Percentiles rank a stretch among this genome's conserved stretches.
These are phyloP conservation scores for Eretmochelys imbricata DNA, from an alignment of 2,113 vertebrate genomes.

Conservation along the genomic window DNA sequence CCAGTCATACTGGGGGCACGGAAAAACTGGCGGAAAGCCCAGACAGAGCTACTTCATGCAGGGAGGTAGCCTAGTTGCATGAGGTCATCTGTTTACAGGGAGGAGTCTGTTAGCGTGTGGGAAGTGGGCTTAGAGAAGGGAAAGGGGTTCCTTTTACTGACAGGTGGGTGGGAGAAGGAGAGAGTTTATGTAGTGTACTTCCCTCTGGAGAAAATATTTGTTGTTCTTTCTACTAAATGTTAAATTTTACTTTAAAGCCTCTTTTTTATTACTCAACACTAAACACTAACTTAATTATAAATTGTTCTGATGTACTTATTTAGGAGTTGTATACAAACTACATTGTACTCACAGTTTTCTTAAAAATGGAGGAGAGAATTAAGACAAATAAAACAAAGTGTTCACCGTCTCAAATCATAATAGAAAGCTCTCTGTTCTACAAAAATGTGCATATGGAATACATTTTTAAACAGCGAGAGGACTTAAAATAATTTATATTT, in stretches of 20 bases:
- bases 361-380: not conserved
- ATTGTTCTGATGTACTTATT: not conserved
- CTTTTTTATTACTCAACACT: not conserved
- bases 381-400: not conserved
- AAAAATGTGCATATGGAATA: not conserved
- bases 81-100: slow-evolving; percentile 46
- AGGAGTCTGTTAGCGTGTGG: slow-evolving; percentile 17
- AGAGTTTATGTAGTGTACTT: not conserved
- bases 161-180: not conserved
- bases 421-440: not conserved
- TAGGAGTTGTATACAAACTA: not conserved
- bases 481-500: not conserved
- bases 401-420: not conserved
- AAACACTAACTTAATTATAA: not conserved
- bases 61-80: slow-evolving; percentile 48
- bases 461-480: not conserved
- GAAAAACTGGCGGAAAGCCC: slow-evolving; percentile 29
- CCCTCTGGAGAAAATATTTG: not conserved
- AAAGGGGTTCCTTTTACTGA: not conserved
- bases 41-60: slow-evolving; percentile 12
- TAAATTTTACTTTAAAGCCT: not conserved
- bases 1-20: slow-evolving; percentile 16
- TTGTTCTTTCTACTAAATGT: not conserved
- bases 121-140: slow-evolving; percentile 22
- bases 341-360: not conserved